A percentile compares a stretch with the other conserved stretches of the same genome.
Evolutionary conservation across 2,797 vertebrate genomes (phyloP).

Genomic region (Notoglanidium macrostoma): DNA sequence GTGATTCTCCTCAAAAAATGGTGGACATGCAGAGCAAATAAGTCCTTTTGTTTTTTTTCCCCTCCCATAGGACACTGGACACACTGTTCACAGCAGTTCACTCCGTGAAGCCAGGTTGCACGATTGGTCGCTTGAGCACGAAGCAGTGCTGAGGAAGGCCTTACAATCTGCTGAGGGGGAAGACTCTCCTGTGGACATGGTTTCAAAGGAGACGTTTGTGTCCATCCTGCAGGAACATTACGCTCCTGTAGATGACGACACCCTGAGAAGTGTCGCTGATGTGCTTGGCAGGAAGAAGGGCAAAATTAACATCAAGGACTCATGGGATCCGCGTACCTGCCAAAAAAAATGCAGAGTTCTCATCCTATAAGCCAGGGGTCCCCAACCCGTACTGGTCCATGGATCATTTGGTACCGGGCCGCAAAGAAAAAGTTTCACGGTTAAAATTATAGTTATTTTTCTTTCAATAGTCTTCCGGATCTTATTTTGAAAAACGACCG

Average conservation of each 20-base stretch:
- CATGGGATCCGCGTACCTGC: slow-evolving; percentile 74
- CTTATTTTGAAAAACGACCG: no score
- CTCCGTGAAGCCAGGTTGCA: slow-evolving; percentile 68
- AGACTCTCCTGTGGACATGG: slow-evolving; percentile 58
- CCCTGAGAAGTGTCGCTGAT: slow-evolving; percentile 62
- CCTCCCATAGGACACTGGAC: no score
- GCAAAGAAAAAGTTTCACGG: no score
- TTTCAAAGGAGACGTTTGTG: slow-evolving; percentile 71
- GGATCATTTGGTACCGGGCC: no score
- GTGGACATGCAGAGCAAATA: background rate
- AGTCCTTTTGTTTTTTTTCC: background rate
- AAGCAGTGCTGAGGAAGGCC: slow-evolving; percentile 63
- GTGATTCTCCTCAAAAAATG: background rate
- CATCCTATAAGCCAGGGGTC: slow-evolving; percentile 64
- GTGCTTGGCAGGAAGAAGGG: slow-evolving; percentile 64
- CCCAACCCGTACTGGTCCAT: no score
- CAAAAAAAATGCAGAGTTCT: slow-evolving; percentile 74
- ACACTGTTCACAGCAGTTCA: no score
- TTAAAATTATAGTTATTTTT: no score
- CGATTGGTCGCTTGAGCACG: slow-evolving; percentile 77
- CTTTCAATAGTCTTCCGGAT: no score
- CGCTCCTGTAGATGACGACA: slow-evolving; percentile 52
- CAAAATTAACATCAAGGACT: slow-evolving; percentile 69
- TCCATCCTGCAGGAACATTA: slow-evolving; percentile 63
- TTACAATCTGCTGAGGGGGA: slow-evolving; percentile 63